Evolutionary conservation across 1,140 invertebrate genomes (phyloP), one percentile per base, ranked within the genome.

Genomic region (Drosophila pseudoananassae): DNA sequence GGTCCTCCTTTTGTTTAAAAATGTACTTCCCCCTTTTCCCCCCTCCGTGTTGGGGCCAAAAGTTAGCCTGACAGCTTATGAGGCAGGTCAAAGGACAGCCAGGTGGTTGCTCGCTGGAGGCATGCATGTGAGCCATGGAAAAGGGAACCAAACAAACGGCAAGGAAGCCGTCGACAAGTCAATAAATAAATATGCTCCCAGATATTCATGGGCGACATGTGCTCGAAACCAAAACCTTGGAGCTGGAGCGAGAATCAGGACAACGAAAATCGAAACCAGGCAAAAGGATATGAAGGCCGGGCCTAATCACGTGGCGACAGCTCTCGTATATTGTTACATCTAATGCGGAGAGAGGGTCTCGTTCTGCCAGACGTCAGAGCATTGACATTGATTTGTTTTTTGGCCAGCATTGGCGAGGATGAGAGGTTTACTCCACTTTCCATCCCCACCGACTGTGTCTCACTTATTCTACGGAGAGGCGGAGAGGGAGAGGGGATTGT

Each of bases 351-450:
- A 38, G 43, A 49, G n/a, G 38, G 25, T 14, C 23, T 7, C 9
- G 29, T 29, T 38, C 46, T 73, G 58, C 51, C 72, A 61, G 78
- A 79, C 75, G 59, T 64, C 51, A 56, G 33, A 63, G 66, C 76
- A 83, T 57, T 78, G 78, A 78, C 82, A 88, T 88, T 87, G 82
- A 88, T 88, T 87, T 87, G 78, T 78, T 83, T 88, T 70, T 52
- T 45, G 53, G 17, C 55, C 20, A 52, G 73, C 17, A 17, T 43
- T 15, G n/a, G 40, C 6, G 40, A 17, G 40, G 40, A 36, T 36
- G 33, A 36, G 33, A 71, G 61, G 56, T 68, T 63, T 33, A 50
- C 53, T 36, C 33, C 10, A 31, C 31, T 36, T 12, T n/a, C 40
- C 8, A 1, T 17, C 40, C 40, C 40, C 36, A 38, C 51, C 38